Base-by-base conservation (phyloP, 2,888 invertebrate species). In the Drosophila anomalipes region DNA sequence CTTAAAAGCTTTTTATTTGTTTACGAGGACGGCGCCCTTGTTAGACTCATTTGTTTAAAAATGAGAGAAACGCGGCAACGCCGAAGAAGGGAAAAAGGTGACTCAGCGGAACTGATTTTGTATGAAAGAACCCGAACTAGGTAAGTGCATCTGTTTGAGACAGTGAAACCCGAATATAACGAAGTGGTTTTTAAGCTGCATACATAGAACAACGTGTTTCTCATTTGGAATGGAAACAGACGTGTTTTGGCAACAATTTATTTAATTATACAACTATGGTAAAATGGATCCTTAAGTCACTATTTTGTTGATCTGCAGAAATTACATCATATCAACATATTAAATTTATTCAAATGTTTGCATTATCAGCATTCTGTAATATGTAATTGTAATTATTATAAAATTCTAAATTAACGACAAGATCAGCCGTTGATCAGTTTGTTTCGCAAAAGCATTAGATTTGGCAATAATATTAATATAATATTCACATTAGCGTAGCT, bases 1-100 rank as follows among this genome's bases (percentile, higher is more conserved):
- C 30, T 60, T 70, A 70, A 86, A 86, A 70, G 86, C 76, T 72
- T 87, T 77, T 86, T 81, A 79, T 76, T 86, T 86, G 64, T 49
- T n/a, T 68, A 58, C 44, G 37, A 16, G 39, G 33, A 47, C 51
- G 60, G 51, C 58, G 37, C 70, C 57, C 67, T 74, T 69, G 33
- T 76, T 70, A 73, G 70, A 72, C 74, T 77, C 75, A 82, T 79
- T 79, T 68, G 70, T 66, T 41, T 44, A 57, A 70, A 72, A 47
- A 58, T 60, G 26, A 47, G 71, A 71, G 67, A 74, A 83, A 84
- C 75, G 30, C 68, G 47, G 44, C 44, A 71, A 51, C 54, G 64
- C 26, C 53, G 53, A 51, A 73, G 70, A 61, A 57, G 53, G 60
- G 69, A 62, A 77, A 72, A 60, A 64, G 33, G 16, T 74, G 70